Conservation (phyloP, 2,888 invertebrate species). For the Brenthis daphne region DNA sequence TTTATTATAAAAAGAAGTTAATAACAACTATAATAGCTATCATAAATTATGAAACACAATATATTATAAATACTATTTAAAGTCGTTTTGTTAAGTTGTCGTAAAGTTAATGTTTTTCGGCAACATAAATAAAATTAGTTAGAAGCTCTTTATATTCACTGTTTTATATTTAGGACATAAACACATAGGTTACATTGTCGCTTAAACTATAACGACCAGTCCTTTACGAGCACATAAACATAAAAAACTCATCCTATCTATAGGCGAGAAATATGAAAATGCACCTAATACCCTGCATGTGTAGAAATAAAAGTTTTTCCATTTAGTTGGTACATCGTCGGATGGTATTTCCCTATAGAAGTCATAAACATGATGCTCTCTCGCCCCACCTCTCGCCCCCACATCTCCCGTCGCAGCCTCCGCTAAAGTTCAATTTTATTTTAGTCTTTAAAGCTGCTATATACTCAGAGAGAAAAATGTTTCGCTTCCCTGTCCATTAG, state of each 20-base stretch:
- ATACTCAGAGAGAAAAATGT: slow-evolving; percentile 57
- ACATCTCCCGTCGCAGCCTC: slow-evolving; percentile 20
- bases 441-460: slow-evolving; percentile 45
- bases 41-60: too few species aligned
- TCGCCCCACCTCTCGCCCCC: slow-evolving; percentile 42
- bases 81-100: background rate
- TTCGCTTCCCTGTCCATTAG: slow-evolving; percentile 63
- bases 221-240: slow-evolving; percentile 76
- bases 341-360: slow-evolving; percentile 79
- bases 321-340: slow-evolving; percentile 66
- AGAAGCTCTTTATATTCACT: slow-evolving; percentile 61
- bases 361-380: slow-evolving; percentile 74
- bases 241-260: slow-evolving; percentile 75
- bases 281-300: slow-evolving; percentile 68
- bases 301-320: slow-evolving; percentile 77
- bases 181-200: slow-evolving; percentile 72
- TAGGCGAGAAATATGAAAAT: slow-evolving; percentile 73
- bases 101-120: background rate
- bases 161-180: slow-evolving; percentile 66
- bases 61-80: too few species aligned
- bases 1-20: too few species aligned
- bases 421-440: slow-evolving; percentile 66
- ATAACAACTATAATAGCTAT: too few species aligned
- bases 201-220: slow-evolving; percentile 65
- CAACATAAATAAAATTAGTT: slow-evolving; percentile 51